These are phyloP conservation scores for Cantharis lateralis DNA, from an alignment of 2,888 invertebrate species.

Conservation along the genomic window DNA sequence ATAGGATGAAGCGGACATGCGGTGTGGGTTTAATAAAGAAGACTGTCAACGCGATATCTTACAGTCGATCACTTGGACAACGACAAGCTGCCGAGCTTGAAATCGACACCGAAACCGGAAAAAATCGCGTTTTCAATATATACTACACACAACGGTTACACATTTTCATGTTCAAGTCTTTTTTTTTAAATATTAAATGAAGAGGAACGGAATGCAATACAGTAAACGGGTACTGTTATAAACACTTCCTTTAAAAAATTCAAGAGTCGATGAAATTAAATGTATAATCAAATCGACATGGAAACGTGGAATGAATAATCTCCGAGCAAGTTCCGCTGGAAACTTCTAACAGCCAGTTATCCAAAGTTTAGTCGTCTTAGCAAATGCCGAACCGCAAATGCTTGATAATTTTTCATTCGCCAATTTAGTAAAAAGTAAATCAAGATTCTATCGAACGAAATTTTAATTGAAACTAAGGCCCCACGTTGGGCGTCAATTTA, in stretches of 20 bases:
- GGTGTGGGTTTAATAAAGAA: conserved; percentile 46
- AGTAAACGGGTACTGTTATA: background rate
- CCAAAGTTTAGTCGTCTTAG: too few species aligned
- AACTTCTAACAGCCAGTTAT: too few species aligned
- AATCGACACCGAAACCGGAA: conserved; percentile 16
- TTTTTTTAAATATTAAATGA: background rate
- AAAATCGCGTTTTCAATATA: conserved; percentile 7
- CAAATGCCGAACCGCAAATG: too few species aligned
- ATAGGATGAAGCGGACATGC: conserved; percentile 33
- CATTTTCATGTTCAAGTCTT: conserved; percentile 4
- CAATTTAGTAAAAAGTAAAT: too few species aligned
- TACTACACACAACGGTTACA: conserved; percentile 4
- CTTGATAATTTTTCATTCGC: too few species aligned
- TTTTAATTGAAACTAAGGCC: background rate
- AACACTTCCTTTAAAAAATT: background rate
- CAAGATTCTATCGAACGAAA: background rate
- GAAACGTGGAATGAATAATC: too few species aligned
- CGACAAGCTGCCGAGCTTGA: conserved; percentile 18
- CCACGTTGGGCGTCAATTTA: background rate
- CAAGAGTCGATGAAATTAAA: too few species aligned
- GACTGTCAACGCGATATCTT: conserved; percentile 45
- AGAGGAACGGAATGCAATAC: background rate
- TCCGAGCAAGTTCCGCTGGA: too few species aligned
- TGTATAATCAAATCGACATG: too few species aligned
- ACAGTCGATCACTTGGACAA: conserved; percentile 44